A percentile compares a stretch with the other conserved stretches of the same genome.
Evolutionary conservation across 2,797 vertebrate species (phyloP).

Genomic region (Notoglanidium macrostoma): DNA sequence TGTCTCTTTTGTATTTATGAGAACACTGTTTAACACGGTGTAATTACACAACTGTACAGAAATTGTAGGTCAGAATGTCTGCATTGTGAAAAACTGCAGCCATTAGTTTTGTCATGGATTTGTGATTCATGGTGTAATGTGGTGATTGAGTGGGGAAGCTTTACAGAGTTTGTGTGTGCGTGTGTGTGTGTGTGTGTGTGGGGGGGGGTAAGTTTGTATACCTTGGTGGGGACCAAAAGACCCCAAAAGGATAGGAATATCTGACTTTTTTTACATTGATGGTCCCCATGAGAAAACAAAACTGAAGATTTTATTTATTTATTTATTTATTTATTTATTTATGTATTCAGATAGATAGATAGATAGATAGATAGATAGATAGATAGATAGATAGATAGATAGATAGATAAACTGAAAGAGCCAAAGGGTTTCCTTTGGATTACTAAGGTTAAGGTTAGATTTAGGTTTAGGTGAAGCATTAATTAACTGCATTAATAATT

Average conservation of each 20-base stretch:
- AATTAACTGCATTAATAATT: constrained; percentile 15
- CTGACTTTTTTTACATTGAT: background rate
- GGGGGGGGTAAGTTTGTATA: background rate
- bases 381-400: background rate
- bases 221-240: background rate
- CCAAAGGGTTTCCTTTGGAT: background rate
- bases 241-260: background rate
- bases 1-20: constrained; percentile 39
- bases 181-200: background rate
- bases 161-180: background rate
- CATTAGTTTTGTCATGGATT: constrained; percentile 5
- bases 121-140: background rate
- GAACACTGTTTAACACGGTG: constrained; percentile 34
- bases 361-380: background rate
- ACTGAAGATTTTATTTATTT: background rate
- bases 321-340: too few relatives aligned
- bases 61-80: constrained; percentile 8
- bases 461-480: background rate
- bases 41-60: constrained; percentile 25
- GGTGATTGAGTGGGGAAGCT: background rate
- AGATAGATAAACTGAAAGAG: background rate
- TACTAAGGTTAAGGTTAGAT: background rate
- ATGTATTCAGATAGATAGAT: background rate
- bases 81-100: background rate
- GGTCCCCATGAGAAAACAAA: background rate